Conservation (phyloP, 2,797 vertebrate genomes). For the Micropoecilia bifurca region DNA sequence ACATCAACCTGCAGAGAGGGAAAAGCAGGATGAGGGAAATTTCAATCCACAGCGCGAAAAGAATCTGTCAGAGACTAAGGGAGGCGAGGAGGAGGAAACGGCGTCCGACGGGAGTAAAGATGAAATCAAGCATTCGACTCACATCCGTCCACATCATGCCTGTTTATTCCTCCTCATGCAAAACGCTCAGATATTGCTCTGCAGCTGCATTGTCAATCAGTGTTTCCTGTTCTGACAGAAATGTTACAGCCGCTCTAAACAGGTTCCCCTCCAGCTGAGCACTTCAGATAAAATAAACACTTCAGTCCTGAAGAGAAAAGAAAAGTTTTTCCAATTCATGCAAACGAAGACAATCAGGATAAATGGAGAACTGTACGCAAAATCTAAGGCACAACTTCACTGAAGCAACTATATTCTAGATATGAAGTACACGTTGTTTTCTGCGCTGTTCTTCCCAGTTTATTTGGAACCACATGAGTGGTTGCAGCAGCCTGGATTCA, state of each 20-base stretch:
- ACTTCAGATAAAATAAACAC: slow-evolving; percentile 33
- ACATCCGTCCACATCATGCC: slow-evolving; percentile 9
- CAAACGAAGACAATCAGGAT: background rate
- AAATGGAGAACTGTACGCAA: background rate
- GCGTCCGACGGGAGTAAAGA: slow-evolving; percentile 11
- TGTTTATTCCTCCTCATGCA: slow-evolving; percentile 12
- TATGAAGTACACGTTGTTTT: too few relatives aligned
- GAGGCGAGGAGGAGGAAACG: background rate
- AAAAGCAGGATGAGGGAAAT: slow-evolving; percentile 2
- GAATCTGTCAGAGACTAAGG: slow-evolving; percentile 10
- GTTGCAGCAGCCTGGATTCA: too few relatives aligned
- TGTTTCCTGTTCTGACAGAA: slow-evolving; percentile 21
- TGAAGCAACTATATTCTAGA: background rate
- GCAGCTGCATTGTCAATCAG: slow-evolving; percentile 38
- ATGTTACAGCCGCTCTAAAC: slow-evolving; percentile 32
- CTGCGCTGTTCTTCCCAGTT: too few relatives aligned
- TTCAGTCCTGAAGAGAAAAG: slow-evolving; percentile 29
- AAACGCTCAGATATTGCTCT: slow-evolving; percentile 8
- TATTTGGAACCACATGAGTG: too few relatives aligned
- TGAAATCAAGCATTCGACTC: slow-evolving; percentile 29
- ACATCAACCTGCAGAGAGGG: slow-evolving; percentile 71
- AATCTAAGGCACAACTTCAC: background rate
- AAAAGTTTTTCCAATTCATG: slow-evolving; percentile 44
- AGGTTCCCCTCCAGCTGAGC: slow-evolving; percentile 33
- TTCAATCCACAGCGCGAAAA: slow-evolving; percentile 38